These are phyloP conservation scores for Chitala chitala DNA, from an alignment of 2,113 vertebrate genomes.

Conservation along the genomic window DNA sequence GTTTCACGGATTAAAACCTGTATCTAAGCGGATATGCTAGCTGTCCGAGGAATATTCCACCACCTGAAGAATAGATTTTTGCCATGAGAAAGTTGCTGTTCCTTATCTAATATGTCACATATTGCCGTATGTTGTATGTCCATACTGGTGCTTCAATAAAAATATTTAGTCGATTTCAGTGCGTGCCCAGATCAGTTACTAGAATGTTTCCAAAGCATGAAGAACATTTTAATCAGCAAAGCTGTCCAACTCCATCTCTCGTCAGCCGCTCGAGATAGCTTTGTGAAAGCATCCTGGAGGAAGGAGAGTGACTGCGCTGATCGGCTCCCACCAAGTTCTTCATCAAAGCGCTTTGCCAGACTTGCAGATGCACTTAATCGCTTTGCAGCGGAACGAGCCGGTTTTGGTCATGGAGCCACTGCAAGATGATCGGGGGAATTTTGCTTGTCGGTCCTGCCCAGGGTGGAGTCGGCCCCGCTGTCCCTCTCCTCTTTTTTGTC, in stretches of 20 bases:
- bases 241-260: constrained; percentile 43
- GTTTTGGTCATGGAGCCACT: background rate
- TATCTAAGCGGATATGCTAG: background rate
- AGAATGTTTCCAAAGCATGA: constrained; percentile 37
- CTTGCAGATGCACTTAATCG: background rate
- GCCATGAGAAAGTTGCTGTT: background rate
- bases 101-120: background rate
- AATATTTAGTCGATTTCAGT: background rate
- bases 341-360: background rate
- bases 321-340: background rate
- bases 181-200: background rate
- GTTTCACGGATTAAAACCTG: background rate
- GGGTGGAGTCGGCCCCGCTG: background rate
- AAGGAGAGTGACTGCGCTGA: background rate
- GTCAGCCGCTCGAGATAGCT: background rate
- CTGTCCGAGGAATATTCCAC: background rate
- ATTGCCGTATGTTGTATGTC: background rate
- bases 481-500: background rate
- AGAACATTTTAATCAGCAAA: constrained; percentile 41
- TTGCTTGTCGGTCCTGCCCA: background rate
- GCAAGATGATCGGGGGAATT: background rate
- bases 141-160: background rate
- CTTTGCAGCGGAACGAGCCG: background rate
- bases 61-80: background rate
- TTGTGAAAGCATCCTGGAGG: background rate